Evolutionary conservation across 1,140 invertebrate genomes (phyloP).

Genomic region (Acyrthosiphon pisum): DNA sequence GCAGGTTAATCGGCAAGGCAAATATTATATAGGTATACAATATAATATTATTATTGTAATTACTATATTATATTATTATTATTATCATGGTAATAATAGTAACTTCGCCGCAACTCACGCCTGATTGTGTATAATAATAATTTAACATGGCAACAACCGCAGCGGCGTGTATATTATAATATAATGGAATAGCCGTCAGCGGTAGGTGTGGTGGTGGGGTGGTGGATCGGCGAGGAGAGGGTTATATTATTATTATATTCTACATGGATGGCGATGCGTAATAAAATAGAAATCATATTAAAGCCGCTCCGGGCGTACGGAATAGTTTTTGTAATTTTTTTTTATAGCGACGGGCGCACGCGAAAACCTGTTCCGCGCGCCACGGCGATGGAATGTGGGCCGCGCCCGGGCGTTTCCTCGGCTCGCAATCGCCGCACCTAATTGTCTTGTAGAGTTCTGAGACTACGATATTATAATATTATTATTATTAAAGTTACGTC

Average conservation of each 20-base stretch:
- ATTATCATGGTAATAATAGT: no score
- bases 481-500: not conserved
- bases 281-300: conserved; percentile 40
- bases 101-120: no score
- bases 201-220: not conserved
- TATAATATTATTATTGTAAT: no score
- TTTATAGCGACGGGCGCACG: not conserved
- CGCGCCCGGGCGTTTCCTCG: conserved; percentile 31
- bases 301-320: not conserved
- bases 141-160: no score
- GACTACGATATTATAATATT: not conserved
- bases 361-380: conserved; percentile 34
- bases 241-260: not conserved
- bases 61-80: no score
- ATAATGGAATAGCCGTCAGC: not conserved
- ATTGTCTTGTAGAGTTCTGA: not conserved
- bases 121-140: no score
- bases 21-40: no score
- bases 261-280: not conserved
- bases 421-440: not conserved
- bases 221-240: not conserved
- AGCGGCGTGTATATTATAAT: not conserved
- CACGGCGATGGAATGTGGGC: conserved; percentile 5
- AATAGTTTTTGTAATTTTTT: not conserved
- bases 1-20: no score